A percentile compares a stretch with the other conserved stretches of the same genome.
Evolutionary conservation across 2,888 invertebrate genomes (phyloP).

Genomic region (Himalopsyche kuldschensis): DNA sequence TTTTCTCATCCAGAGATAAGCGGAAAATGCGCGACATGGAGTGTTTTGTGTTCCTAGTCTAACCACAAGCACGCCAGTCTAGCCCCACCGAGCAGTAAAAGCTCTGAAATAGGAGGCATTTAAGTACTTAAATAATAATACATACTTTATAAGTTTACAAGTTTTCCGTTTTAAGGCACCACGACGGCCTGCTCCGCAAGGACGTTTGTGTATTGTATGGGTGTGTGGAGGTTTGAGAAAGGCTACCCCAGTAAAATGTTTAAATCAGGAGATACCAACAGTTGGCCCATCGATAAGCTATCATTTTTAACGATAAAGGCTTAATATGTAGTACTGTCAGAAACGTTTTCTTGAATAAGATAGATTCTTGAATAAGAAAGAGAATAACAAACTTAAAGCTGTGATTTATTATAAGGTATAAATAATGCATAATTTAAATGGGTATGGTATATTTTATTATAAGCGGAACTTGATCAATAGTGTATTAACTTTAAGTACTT

Average conservation of each 20-base stretch:
- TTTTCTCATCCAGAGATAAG: slow-evolving; percentile 4
- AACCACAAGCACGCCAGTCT: not conserved
- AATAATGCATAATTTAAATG: no score
- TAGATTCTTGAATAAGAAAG: no score
- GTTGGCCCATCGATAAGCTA: no score
- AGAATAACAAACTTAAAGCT: no score
- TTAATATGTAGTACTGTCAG: no score
- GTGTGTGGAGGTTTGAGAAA: not conserved
- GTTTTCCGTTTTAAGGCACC: slow-evolving; percentile 17
- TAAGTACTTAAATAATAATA: slow-evolving; percentile 35
- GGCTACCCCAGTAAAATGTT: not conserved
- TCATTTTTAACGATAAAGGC: no score
- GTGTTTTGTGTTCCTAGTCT: slow-evolving; percentile 11
- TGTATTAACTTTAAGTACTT: no score
- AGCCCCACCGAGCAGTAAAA: not conserved
- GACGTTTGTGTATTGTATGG: not conserved
- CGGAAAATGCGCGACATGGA: slow-evolving; percentile 3
- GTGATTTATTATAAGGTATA: no score
- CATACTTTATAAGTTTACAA: slow-evolving; percentile 34
- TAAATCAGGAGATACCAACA: not conserved
- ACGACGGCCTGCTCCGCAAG: not conserved
- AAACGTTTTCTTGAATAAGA: no score
- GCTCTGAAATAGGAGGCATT: slow-evolving; percentile 26
- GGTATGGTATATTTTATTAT: no score
- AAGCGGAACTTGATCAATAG: no score